Base-by-base conservation (phyloP, 2,797 vertebrate genomes). In the Denticeps clupeoides region DNA sequence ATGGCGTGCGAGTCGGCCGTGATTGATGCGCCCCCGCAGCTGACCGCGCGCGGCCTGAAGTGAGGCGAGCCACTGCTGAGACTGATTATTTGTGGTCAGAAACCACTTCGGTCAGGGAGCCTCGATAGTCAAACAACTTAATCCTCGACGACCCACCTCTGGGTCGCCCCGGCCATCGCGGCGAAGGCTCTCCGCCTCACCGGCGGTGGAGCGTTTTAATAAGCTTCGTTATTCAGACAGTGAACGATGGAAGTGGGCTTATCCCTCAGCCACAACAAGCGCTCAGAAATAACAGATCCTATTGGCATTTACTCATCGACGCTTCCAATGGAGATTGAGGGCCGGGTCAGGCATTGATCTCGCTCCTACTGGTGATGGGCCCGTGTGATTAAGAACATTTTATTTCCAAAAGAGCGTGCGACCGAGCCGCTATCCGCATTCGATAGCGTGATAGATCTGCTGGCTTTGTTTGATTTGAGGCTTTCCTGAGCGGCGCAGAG, bases 41-140 rank as follows among this genome's bases (percentile, higher is more conserved):
- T 66, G 69, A 69, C 67, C 62, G 54, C 60, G 69, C 71, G 63
- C 64, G 59, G 70, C 71, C 68, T 64, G 15, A 65, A 65, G 65
- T 66, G 23, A 56, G 47, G 73, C 69, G 73, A 68, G 66, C 67
- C 43, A 47, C 62, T 37, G 49, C 53, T 46, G 60, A 69, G 65
- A 62, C 72, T 81, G 74, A 80, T 79, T 80, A 72, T 80, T 80
- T 76, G 74, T 75, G 74, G 72, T 77, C 68, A 76, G 75, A 77
- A 76, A 73, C 51, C 69, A 29, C 65, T 67, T 67, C 53, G 63
- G 71, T 73, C 65, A 67, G 62, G 57, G 62, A 25, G 40, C 60
- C 63, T 58, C 27, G 41, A 45, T 71, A 73, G 63, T 78, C 75
- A 73, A 77, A 79, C 73, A 71, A 68, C 71, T 78, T 81, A 72